Percentiles rank a stretch among this genome's conserved stretches.
Evolutionary conservation across 2,888 invertebrate genomes (phyloP).

Genomic region (Eupithecia vulgata): DNA sequence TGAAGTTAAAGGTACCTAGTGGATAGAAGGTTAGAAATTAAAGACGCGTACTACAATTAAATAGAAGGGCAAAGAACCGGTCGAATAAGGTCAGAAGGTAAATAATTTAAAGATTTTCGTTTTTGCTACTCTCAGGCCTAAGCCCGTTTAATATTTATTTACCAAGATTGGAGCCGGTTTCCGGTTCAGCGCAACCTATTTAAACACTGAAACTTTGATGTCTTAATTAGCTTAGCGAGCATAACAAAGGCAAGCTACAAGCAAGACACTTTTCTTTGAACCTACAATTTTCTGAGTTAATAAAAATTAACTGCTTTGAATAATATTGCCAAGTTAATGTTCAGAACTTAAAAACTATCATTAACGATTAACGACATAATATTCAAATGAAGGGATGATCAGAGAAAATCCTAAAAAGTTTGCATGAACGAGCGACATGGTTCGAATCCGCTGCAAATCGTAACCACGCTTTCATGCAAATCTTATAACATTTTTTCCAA

Average conservation of each 20-base stretch:
- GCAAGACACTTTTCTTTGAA: neutral
- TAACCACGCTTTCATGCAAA: neutral
- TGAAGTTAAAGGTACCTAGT: too few species aligned
- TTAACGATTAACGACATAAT: neutral
- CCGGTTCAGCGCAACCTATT: conserved; percentile 4
- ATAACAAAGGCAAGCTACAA: conserved; percentile 27
- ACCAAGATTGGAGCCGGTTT: conserved; percentile 1
- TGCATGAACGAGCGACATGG: neutral
- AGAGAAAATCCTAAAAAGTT: neutral
- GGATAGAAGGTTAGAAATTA: neutral
- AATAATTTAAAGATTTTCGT: neutral
- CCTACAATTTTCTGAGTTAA: neutral
- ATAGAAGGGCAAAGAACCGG: neutral
- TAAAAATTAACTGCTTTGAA: neutral
- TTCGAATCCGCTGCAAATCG: neutral
- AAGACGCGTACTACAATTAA: neutral
- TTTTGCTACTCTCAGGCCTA: neutral
- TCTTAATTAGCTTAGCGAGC: conserved; percentile 27
- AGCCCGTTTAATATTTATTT: neutral
- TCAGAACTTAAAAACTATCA: neutral
- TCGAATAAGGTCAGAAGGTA: neutral
- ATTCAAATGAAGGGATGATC: neutral
- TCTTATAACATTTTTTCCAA: neutral
- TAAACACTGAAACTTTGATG: conserved; percentile 25
- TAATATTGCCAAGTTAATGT: neutral